Conservation (phyloP, 1,140 invertebrate genomes). For the Cydia pomonella region DNA sequence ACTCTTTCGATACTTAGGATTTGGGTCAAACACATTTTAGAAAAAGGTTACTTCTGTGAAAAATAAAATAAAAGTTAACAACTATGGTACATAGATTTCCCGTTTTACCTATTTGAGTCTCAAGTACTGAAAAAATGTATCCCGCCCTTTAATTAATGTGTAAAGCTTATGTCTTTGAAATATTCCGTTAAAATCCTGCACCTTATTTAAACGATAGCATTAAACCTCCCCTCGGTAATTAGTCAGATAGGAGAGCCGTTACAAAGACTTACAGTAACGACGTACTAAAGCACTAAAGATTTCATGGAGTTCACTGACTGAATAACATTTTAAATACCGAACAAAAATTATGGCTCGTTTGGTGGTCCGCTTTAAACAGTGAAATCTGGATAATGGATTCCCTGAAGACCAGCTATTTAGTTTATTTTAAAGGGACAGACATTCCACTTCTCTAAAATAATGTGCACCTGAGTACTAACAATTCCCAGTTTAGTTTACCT, state of each 20-base stretch:
- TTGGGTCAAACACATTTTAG: too few relatives aligned
- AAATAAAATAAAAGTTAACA: too few relatives aligned
- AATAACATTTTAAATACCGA: not conserved
- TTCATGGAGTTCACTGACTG: constrained; percentile 14
- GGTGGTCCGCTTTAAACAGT: not conserved
- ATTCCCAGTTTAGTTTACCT: too few relatives aligned
- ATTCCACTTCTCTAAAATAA: too few relatives aligned
- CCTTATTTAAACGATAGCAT: constrained; percentile 11
- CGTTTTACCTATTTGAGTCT: too few relatives aligned
- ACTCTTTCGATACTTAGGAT: too few relatives aligned
- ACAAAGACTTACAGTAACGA: constrained; percentile 18
- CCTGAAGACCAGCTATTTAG: not conserved
- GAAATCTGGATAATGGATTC: not conserved
- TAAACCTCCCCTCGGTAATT: constrained; percentile 3
- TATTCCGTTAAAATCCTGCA: not conserved
- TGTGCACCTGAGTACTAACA: too few relatives aligned
- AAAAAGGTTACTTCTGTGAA: too few relatives aligned
- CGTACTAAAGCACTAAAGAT: constrained; percentile 27
- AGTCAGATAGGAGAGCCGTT: constrained; percentile 21
- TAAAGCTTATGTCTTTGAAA: not conserved
- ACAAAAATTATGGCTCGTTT: constrained; percentile 4
- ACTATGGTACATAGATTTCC: too few relatives aligned
- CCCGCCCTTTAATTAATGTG: too few relatives aligned
- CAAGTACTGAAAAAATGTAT: too few relatives aligned
- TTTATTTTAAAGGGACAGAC: not conserved